phyloP scores from a whole-genome alignment of 2,113 vertebrate species.

The Anolis carolinensis region DNA sequence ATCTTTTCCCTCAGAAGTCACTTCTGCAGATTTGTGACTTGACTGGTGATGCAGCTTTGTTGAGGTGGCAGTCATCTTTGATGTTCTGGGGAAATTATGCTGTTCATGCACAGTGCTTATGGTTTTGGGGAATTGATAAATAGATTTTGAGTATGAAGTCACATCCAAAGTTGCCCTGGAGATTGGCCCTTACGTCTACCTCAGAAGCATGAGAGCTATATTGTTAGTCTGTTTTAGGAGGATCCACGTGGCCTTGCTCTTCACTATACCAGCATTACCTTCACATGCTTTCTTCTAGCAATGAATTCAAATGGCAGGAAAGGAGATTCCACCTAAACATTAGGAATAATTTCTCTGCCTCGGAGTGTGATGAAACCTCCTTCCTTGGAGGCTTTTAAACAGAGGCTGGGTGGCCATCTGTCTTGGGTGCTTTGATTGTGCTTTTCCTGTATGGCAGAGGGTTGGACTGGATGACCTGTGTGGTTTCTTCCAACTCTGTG shows the following conservation, averaged over 20 bases:
- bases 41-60: neutral
- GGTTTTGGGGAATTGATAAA: neutral
- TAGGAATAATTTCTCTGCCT: too few species aligned
- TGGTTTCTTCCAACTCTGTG: too few species aligned
- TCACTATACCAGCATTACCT: neutral
- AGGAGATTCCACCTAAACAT: too few species aligned
- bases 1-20: neutral
- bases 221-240: neutral
- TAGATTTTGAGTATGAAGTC: neutral
- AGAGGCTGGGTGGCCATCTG: too few species aligned
- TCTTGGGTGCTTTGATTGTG: too few species aligned
- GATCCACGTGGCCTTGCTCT: neutral
- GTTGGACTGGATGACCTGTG: too few species aligned
- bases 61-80: neutral
- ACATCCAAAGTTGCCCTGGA: neutral
- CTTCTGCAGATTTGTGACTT: neutral
- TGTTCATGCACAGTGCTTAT: neutral
- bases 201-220: neutral
- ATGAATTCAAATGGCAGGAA: too few species aligned
- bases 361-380: too few species aligned
- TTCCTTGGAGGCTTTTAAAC: too few species aligned
- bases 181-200: too few species aligned
- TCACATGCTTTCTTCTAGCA: neutral
- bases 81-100: neutral
- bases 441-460: too few species aligned